phyloP scores from a whole-genome alignment of 2,888 invertebrate genomes.

The Sericinus montela region DNA sequence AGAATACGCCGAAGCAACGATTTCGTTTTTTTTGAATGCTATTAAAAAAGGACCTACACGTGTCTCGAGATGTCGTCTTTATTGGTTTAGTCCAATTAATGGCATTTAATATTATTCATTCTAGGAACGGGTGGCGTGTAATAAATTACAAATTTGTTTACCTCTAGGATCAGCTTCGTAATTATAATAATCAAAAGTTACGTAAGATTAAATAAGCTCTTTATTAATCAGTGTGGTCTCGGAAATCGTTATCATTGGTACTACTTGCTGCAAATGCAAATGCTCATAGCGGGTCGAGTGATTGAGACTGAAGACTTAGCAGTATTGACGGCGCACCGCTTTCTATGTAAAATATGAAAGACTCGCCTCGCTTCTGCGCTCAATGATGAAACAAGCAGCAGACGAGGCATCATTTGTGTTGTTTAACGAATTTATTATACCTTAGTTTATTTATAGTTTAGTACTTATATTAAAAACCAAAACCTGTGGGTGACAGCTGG shows the following conservation, averaged over 20 bases:
- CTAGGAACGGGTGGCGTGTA: slow-evolving; percentile 48
- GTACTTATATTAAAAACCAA: too few relatives aligned
- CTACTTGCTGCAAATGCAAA: slow-evolving; percentile 70
- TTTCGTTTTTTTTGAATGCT: slow-evolving; percentile 35
- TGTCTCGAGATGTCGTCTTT: slow-evolving; percentile 71
- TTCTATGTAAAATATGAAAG: slow-evolving; percentile 78
- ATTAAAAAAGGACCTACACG: slow-evolving; percentile 52
- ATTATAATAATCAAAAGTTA: slow-evolving; percentile 4
- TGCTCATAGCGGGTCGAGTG: slow-evolving; percentile 59
- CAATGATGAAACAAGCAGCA: neutral
- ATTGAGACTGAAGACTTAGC: slow-evolving; percentile 60
- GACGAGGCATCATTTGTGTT: slow-evolving; percentile 46
- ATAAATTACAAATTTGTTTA: slow-evolving; percentile 51
- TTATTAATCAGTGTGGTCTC: slow-evolving; percentile 24
- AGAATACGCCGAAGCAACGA: slow-evolving; percentile 54
- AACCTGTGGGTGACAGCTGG: too few relatives aligned
- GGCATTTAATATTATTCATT: slow-evolving; percentile 59
- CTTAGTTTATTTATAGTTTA: too few relatives aligned
- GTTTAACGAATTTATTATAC: too few relatives aligned
- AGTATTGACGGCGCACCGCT: slow-evolving; percentile 63
- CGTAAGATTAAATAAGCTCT: slow-evolving; percentile 14
- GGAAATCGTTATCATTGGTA: slow-evolving; percentile 48
- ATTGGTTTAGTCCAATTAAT: slow-evolving; percentile 76
- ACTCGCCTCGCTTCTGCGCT: slow-evolving; percentile 41
- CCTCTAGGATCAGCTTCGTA: slow-evolving; percentile 20